Evolutionary conservation across 2,113 vertebrate genomes (phyloP).

Genomic region (Oxygymnocypris stewartii): DNA sequence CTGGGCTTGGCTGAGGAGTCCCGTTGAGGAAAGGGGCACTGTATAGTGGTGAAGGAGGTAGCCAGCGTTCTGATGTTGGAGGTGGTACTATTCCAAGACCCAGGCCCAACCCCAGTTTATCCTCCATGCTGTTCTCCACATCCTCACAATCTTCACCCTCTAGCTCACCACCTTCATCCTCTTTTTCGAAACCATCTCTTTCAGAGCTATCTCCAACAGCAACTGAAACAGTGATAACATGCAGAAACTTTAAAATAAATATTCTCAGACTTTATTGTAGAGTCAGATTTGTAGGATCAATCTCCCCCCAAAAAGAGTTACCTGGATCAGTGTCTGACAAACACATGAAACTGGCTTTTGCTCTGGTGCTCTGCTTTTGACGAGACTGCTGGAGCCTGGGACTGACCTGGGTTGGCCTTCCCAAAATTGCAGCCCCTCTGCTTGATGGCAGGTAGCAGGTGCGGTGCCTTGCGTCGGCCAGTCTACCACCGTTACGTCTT

Average conservation of each 20-base stretch:
- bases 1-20: slow-evolving; percentile 77
- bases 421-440: slow-evolving; percentile 68
- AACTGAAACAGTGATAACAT: slow-evolving; percentile 57
- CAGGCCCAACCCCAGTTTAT: slow-evolving; percentile 76
- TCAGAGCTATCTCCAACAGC: slow-evolving; percentile 72
- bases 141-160: slow-evolving; percentile 72
- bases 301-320: slow-evolving; percentile 45
- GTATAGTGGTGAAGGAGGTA: slow-evolving; percentile 80
- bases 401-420: slow-evolving; percentile 69
- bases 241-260: not conserved
- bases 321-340: slow-evolving; percentile 77
- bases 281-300: not conserved
- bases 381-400: slow-evolving; percentile 73
- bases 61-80: slow-evolving; percentile 78
- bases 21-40: slow-evolving; percentile 81
- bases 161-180: slow-evolving; percentile 74
- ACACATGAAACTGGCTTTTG: slow-evolving; percentile 72
- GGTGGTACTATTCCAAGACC: slow-evolving; percentile 77
- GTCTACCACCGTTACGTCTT: slow-evolving; percentile 86
- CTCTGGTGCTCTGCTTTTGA: slow-evolving; percentile 72
- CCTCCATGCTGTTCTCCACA: slow-evolving; percentile 77
- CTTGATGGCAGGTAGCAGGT: slow-evolving; percentile 74
- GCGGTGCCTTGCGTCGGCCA: slow-evolving; percentile 83
- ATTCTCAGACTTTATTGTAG: not conserved
- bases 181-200: slow-evolving; percentile 75